These are phyloP conservation scores for Ceratoteleas bidentatus DNA, from an alignment of 1,140 invertebrate species.

Conservation along the genomic window DNA sequence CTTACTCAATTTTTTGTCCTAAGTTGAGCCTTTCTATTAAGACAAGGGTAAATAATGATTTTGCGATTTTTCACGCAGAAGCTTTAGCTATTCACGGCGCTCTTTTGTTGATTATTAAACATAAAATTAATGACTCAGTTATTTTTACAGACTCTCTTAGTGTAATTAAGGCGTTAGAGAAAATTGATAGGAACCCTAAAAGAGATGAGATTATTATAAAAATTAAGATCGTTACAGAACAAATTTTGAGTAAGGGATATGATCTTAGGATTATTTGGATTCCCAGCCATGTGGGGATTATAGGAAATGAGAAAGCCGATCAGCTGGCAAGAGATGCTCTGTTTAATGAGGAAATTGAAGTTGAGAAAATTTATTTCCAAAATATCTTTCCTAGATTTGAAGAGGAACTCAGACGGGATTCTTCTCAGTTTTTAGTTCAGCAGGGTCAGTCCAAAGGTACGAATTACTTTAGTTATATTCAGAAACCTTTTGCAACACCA, in stretches of 20 bases:
- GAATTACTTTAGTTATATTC: conserved; percentile 1
- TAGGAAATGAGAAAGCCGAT: neutral
- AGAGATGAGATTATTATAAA: neutral
- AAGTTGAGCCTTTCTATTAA: neutral
- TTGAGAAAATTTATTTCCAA: neutral
- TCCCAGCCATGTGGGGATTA: neutral
- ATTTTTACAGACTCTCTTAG: neutral
- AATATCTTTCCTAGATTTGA: neutral
- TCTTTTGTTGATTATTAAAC: neutral
- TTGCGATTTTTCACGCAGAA: conserved; percentile 9
- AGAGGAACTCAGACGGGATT: neutral
- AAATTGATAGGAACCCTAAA: too few relatives aligned
- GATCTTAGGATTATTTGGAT: neutral
- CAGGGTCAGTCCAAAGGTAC: neutral
- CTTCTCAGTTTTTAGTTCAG: neutral
- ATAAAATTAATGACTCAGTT: neutral
- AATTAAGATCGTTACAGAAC: neutral
- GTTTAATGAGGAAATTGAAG: neutral
- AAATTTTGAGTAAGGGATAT: neutral
- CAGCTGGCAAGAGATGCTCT: neutral
- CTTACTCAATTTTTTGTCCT: neutral
- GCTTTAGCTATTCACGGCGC: conserved; percentile 2
- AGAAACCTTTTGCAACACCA: neutral
- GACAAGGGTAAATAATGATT: neutral
- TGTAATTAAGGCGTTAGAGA: neutral